Conservation (phyloP, 1,140 invertebrate genomes). For the Calephelis virginiensis region DNA sequence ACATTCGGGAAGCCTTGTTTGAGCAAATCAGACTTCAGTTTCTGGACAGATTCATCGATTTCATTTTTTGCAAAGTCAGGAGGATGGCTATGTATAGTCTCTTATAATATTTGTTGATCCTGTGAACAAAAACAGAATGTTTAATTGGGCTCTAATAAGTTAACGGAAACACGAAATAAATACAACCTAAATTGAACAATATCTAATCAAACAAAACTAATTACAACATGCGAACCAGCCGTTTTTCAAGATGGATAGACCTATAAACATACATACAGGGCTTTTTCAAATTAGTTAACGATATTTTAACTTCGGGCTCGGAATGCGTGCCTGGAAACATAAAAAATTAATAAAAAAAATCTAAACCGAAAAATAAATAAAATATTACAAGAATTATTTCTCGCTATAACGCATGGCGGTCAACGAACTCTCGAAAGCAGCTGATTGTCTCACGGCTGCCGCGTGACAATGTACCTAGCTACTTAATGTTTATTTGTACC, state of each 20-base stretch:
- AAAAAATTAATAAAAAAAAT: no score
- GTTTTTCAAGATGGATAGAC: conserved; percentile 2
- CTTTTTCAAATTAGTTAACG: no score
- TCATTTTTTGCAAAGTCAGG: conserved; percentile 5
- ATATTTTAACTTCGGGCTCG: no score
- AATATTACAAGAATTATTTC: no score
- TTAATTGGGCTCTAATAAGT: not conserved
- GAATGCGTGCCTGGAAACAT: no score
- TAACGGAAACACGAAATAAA: not conserved
- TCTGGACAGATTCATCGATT: conserved; percentile 1
- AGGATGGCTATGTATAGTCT: not conserved
- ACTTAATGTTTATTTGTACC: no score
- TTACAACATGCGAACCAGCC: not conserved
- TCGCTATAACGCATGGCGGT: no score
- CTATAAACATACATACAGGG: not conserved
- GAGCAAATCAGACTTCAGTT: conserved; percentile 1
- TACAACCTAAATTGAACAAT: not conserved
- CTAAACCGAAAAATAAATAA: no score
- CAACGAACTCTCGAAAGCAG: no score
- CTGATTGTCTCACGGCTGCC: no score
- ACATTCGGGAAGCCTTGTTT: conserved; percentile 3
- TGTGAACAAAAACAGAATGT: not conserved
- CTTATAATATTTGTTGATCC: conserved; percentile 2
- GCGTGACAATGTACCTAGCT: no score
- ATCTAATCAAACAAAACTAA: not conserved